Conservation (phyloP, 2,888 invertebrate genomes). For the Vannuccia rotundouncinata region DNA sequence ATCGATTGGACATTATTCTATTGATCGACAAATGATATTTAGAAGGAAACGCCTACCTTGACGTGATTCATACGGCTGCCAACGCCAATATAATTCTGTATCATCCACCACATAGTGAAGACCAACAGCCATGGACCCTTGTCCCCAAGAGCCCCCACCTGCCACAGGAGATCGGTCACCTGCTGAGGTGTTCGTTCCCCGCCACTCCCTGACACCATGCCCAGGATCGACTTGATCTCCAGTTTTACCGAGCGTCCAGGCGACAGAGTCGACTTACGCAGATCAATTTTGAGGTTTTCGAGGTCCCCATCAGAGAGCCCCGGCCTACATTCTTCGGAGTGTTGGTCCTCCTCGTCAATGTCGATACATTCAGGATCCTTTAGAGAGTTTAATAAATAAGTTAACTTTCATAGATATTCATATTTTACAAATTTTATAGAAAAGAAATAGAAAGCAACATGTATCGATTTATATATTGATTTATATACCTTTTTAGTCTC, state of each 20-base stretch:
- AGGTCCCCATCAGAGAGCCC: background rate
- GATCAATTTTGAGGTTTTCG: slow-evolving; percentile 16
- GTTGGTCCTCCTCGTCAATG: no score
- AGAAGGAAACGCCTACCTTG: background rate
- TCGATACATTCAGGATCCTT: no score
- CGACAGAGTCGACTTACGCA: background rate
- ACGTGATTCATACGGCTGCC: slow-evolving; percentile 22
- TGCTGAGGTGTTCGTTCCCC: background rate
- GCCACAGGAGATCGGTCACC: background rate
- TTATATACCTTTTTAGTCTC: no score
- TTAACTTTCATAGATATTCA: no score
- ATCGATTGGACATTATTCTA: no score
- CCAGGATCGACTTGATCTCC: slow-evolving; percentile 1
- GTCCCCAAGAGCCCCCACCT: background rate
- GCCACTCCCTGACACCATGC: background rate
- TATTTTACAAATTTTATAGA: no score
- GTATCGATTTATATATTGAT: no score
- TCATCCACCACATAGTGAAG: slow-evolving; percentile 27
- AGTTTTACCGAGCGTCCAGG: slow-evolving; percentile 4
- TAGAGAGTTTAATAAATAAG: no score
- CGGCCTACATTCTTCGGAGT: no score
- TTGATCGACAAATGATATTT: no score
- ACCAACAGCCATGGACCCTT: background rate
- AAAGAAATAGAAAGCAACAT: no score
- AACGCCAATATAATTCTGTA: background rate